Evolutionary conservation across 1,140 invertebrate species (phyloP), one percentile per base, ranked within the genome.

Genomic region (Muscidifurax raptorellus): DNA sequence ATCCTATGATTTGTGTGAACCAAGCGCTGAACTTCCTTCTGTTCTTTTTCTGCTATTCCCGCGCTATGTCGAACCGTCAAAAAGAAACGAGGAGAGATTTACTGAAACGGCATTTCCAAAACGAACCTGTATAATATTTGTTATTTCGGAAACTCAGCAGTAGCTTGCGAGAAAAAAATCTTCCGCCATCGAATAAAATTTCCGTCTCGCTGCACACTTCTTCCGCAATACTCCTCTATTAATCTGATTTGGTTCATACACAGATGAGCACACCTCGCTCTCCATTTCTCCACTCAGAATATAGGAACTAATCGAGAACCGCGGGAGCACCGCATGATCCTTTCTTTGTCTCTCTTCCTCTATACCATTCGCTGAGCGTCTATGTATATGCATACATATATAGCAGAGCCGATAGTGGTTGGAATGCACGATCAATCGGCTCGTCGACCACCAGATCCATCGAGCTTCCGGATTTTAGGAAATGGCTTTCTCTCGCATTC

Each of bases 361-460:
- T n/a, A 59, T n/a, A 22, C 52, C 52, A 59, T n/a, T 59, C 52
- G 0, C 52, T 18, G 6, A 22, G 0, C 52, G 18, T 2, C 18
- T 3, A 52, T 22, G 18, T 52, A 52, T 59, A 59, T n/a, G 5
- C 6, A 59, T 59, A 6, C 2, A n/a, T n/a, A 47, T 47, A n/a
- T 22, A 59, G 15, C 15, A n/a, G 0, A 59, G 52, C 52, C 52
- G 22, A 59, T 59, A 22, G 15, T n/a, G 52, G 52, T 7, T n/a
- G 4, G 22, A 59, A 40, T 22, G 30, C 72, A 32, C 36, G 32
- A 76, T 76, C 74, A 76, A 76, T 76, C 74, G 74, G 44, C 74
- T 52, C 44, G 74, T 44, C 74, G 36, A 76, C n/a, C 74, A 44
- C 10, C 36, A 69, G 66, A 69, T 28, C 66, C 27, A 6, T 69